A percentile compares a stretch with the other conserved stretches of the same genome.
Evolutionary conservation across 2,888 invertebrate genomes (phyloP).

Genomic region (Lithosia quadra): DNA sequence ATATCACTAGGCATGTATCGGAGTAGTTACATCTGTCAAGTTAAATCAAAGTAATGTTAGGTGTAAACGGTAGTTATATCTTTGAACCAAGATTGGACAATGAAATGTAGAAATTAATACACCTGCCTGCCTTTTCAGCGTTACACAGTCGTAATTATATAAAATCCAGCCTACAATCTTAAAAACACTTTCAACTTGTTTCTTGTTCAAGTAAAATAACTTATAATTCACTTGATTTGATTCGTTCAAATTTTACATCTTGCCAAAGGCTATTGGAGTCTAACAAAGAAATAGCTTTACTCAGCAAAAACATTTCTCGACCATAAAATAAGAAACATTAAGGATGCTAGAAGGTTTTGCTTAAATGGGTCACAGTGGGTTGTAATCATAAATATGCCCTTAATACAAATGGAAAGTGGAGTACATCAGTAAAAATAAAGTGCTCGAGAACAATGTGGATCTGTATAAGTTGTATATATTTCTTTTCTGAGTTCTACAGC

Average conservation of each 20-base stretch:
- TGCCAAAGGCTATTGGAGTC: constrained; percentile 6
- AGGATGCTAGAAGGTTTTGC: constrained; percentile 17
- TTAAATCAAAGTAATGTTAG: too few relatives aligned
- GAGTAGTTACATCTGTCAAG: too few relatives aligned
- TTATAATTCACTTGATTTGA: constrained; percentile 25
- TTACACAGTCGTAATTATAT: neutral
- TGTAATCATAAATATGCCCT: constrained; percentile 23
- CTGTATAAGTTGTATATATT: constrained; percentile 1
- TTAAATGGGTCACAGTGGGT: constrained; percentile 23
- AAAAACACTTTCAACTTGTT: neutral
- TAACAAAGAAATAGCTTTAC: constrained; percentile 20
- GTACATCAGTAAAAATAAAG: constrained; percentile 6
- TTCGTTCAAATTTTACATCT: constrained; percentile 15
- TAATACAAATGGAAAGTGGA: constrained; percentile 18
- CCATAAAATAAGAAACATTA: constrained; percentile 22
- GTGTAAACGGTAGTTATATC: neutral
- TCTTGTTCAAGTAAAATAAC: constrained; percentile 14
- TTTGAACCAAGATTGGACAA: neutral
- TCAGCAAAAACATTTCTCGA: constrained; percentile 16
- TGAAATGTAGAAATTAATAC: neutral
- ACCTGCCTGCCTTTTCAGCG: neutral
- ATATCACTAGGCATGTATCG: too few relatives aligned
- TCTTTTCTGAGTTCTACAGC: neutral
- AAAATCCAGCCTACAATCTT: constrained; percentile 10
- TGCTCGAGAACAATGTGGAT: neutral